Percentiles rank a stretch among this genome's conserved stretches.
phyloP scores from a whole-genome alignment of 1,140 invertebrate species.

The Sitobion miscanthi region DNA sequence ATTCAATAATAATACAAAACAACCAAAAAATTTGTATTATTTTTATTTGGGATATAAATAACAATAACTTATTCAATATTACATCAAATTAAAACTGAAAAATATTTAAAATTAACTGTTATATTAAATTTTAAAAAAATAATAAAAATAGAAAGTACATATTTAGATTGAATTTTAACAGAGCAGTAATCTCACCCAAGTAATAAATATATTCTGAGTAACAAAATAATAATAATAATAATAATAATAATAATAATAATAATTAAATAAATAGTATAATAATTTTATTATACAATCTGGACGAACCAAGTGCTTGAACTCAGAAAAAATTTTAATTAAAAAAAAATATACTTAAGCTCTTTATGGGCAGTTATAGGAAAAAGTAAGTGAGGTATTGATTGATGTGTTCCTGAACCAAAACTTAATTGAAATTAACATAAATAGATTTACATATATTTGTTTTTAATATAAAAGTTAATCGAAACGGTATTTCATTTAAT shows the following conservation, averaged over 20 bases:
- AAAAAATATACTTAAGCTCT: conserved; percentile 46
- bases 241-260: conserved; percentile 34
- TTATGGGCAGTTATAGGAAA: conserved; percentile 41
- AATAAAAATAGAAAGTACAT: conserved; percentile 7
- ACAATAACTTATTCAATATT: conserved; percentile 2
- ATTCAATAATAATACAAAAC: conserved; percentile 13
- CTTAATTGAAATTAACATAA: conserved; percentile 47
- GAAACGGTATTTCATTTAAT: conserved; percentile 35
- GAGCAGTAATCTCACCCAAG: conserved; percentile 41
- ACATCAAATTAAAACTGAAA: conserved; percentile 4
- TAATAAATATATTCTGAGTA: conserved; percentile 22
- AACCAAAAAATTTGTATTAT: not conserved
- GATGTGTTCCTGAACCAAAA: conserved; percentile 38
- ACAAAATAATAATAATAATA: conserved; percentile 34
- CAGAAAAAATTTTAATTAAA: conserved; percentile 19
- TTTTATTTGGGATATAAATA: conserved; percentile 39
- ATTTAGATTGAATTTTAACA: not conserved
- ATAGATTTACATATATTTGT: conserved; percentile 36
- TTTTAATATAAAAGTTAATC: conserved; percentile 45
- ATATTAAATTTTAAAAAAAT: conserved; percentile 22
- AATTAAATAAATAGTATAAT: conserved; percentile 45
- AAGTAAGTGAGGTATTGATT: conserved; percentile 54
- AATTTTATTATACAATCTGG: conserved; percentile 16
- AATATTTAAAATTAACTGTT: conserved; percentile 21
- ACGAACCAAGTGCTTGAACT: conserved; percentile 27